phyloP scores from a whole-genome alignment of 2,888 invertebrate species.

The Cataglyphis rosenhaueri region DNA sequence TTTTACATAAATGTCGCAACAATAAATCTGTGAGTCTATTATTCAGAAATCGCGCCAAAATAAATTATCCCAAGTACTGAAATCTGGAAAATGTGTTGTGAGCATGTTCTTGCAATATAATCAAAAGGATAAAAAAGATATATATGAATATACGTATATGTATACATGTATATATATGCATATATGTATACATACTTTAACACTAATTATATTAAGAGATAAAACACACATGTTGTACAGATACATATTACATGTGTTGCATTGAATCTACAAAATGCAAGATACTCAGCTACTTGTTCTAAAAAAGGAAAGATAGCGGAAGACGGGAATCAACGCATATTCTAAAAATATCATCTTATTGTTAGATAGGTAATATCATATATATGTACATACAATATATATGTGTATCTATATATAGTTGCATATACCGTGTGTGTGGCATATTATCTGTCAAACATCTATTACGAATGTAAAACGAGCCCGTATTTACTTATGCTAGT shows the following conservation, averaged over 20 bases:
- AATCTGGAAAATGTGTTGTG: constrained; percentile 20
- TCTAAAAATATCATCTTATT: constrained; percentile 59
- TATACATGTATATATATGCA: constrained; percentile 41
- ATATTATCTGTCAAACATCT: constrained; percentile 61
- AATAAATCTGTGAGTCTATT: background rate
- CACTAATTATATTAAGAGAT: constrained; percentile 59
- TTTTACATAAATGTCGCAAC: background rate
- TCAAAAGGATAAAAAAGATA: constrained; percentile 21
- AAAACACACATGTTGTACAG: constrained; percentile 56
- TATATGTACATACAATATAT: constrained; percentile 8
- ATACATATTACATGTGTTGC: constrained; percentile 44
- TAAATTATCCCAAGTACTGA: constrained; percentile 1
- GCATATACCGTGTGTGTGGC: constrained; percentile 44
- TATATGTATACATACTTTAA: constrained; percentile 56
- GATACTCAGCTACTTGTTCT: constrained; percentile 75
- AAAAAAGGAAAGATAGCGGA: constrained; percentile 54
- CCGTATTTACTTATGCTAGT: constrained; percentile 37
- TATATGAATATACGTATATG: constrained; percentile 24
- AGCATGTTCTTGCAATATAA: constrained; percentile 8
- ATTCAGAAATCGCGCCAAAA: background rate
- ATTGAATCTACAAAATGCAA: constrained; percentile 70
- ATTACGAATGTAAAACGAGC: constrained; percentile 50
- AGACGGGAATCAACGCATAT: constrained; percentile 49
- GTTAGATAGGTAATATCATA: constrained; percentile 18
- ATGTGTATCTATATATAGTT: constrained; percentile 26